phyloP scores from a whole-genome alignment of 2,797 vertebrate species.

The Echeneis naucrates region DNA sequence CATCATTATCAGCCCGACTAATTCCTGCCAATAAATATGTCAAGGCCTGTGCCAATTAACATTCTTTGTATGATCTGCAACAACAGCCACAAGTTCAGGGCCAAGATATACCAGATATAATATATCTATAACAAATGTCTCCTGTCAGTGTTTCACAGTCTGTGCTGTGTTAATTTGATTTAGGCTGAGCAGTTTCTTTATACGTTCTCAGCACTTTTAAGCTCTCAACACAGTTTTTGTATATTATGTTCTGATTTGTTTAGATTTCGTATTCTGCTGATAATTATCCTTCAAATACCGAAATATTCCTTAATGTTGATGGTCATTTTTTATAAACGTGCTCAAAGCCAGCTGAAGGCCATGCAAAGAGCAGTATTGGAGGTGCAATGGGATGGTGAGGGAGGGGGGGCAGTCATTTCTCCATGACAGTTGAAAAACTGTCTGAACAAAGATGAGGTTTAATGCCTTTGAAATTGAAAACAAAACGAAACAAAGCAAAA shows the following conservation, averaged over 20 bases:
- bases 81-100: too few species aligned
- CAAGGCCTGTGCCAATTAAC: too few species aligned
- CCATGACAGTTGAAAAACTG: slow-evolving; percentile 76
- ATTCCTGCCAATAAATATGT: not conserved
- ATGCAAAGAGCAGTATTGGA: slow-evolving; percentile 77
- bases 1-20: not conserved
- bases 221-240: not conserved
- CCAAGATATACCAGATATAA: not conserved
- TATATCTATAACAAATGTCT: not conserved
- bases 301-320: not conserved
- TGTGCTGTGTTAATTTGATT: not conserved
- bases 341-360: slow-evolving; percentile 41
- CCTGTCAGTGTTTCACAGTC: not conserved
- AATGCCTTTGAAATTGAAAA: slow-evolving; percentile 33
- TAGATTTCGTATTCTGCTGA: not conserved
- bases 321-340: not conserved
- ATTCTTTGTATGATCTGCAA: too few species aligned
- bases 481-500: slow-evolving; percentile 30
- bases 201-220: not conserved
- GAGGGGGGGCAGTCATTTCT: slow-evolving; percentile 73
- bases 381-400: slow-evolving; percentile 66
- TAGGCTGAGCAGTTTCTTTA: not conserved
- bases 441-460: slow-evolving; percentile 54
- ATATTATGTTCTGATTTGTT: not conserved
- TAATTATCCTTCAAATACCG: not conserved